phyloP scores from a whole-genome alignment of 2,113 vertebrate genomes.

The Galemys pyrenaicus region DNA sequence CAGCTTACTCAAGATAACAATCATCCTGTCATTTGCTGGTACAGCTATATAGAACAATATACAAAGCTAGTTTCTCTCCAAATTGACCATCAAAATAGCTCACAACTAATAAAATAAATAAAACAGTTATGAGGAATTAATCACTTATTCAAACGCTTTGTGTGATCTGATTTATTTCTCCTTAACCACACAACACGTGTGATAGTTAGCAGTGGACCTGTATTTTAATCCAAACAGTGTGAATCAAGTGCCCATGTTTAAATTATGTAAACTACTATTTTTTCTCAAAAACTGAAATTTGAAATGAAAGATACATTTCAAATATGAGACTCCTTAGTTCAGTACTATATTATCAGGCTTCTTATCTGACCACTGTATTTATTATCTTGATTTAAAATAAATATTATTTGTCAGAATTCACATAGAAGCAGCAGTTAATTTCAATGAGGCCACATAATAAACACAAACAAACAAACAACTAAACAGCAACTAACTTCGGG shows the following conservation, averaged over 20 bases:
- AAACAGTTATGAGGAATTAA: neutral
- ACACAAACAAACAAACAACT: neutral
- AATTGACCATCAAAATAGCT: neutral
- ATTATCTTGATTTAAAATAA: slow-evolving; percentile 16
- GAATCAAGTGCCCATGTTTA: neutral
- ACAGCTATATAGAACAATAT: neutral
- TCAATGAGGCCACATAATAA: neutral
- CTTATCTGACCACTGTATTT: neutral
- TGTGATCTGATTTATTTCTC: neutral
- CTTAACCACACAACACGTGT: neutral
- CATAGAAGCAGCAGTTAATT: neutral
- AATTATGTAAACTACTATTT: neutral
- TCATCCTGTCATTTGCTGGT: neutral
- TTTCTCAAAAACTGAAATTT: neutral
- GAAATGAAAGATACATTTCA: neutral
- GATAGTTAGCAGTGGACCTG: neutral
- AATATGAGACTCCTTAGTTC: neutral
- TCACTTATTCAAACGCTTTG: neutral
- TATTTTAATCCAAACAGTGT: neutral
- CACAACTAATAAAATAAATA: too few species aligned
- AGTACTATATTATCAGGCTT: neutral
- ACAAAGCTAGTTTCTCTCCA: neutral
- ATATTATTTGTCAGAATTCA: neutral
- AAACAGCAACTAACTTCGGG: neutral
- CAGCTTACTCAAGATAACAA: neutral